Evolutionary conservation across 1,140 invertebrate species (phyloP), one percentile per base, ranked within the genome.

Genomic region (Ostrea denselamellosa): DNA sequence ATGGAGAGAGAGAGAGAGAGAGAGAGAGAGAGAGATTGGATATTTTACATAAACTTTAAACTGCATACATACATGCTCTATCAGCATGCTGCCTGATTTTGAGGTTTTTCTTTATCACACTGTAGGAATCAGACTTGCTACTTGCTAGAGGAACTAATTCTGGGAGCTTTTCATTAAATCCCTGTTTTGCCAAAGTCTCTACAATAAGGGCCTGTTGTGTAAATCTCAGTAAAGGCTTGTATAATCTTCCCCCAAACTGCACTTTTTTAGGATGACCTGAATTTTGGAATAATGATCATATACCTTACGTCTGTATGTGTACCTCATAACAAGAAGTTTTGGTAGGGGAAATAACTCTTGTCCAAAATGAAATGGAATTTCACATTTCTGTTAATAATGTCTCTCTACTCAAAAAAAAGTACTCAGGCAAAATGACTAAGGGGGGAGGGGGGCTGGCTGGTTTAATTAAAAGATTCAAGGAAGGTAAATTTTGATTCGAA

Each of bases 191-290:
- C 28, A 14, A 25, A 9, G 22, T 62, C 12, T 71, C 28, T 25
- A 71, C 68, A 71, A 71, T 71, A 71, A 34, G 68, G 68, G 68
- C 28, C 68, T 71, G 68, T 71, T 71, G 68, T 71, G 68, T 28
- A 71, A 71, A 28, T 34, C 68, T 71, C 68, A 28, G 25, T 71
- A 71, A 71, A 25, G 14, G 5, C 34, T 44, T 25, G 8, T 71
- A 14, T 71, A 71, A 71, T 71, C 68, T 71, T 71, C 12, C 68
- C 68, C 14, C 68, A 71, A 34, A 28, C 14, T 71, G 68, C 68
- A 71, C 22, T 71, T 71, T 25, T 71, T 8, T 4, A 5, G 56
- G 28, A 34, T 71, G 68, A 71, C 68, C 68, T 71, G 68, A 34
- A 28, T 71, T 71, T 25, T 34, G 14, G 14, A 34, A 71, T 71